A percentile compares a stretch with the other conserved stretches of the same genome.
Conservation (phyloP, 2,888 invertebrate genomes). For the Alcis repandata region DNA sequence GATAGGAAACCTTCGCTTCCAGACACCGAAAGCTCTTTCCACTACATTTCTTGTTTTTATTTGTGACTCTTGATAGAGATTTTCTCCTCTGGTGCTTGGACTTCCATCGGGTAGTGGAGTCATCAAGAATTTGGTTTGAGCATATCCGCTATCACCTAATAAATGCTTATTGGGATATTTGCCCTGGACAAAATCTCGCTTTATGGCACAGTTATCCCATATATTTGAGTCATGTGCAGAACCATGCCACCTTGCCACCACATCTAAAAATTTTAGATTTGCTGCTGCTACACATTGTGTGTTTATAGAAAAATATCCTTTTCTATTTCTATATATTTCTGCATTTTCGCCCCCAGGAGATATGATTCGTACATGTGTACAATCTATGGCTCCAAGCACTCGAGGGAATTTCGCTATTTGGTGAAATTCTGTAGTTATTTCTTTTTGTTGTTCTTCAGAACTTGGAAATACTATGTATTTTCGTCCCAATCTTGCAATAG, state of each 20-base stretch:
- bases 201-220: not conserved
- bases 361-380: not conserved
- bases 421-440: not conserved
- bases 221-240: not conserved
- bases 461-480: not conserved
- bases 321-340: not conserved
- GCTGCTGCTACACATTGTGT: not conserved
- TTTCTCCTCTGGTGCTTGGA: not conserved
- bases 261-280: not conserved
- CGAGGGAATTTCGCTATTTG: not conserved
- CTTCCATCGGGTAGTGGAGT: not conserved
- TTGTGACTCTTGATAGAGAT: not conserved
- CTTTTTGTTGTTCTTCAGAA: not conserved
- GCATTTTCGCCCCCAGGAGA: not conserved
- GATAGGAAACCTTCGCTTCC: not conserved
- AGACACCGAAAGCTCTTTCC: not conserved
- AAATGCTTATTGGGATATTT: not conserved
- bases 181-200: not conserved
- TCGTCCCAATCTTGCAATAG: not conserved
- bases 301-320: not conserved
- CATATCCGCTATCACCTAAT: not conserved
- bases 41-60: not conserved
- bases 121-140: not conserved
- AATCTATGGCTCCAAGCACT: not conserved
- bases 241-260: slow-evolving; percentile 1